Evolutionary conservation across 2,797 vertebrate species (phyloP).

Genomic region (Alectoris magna): DNA sequence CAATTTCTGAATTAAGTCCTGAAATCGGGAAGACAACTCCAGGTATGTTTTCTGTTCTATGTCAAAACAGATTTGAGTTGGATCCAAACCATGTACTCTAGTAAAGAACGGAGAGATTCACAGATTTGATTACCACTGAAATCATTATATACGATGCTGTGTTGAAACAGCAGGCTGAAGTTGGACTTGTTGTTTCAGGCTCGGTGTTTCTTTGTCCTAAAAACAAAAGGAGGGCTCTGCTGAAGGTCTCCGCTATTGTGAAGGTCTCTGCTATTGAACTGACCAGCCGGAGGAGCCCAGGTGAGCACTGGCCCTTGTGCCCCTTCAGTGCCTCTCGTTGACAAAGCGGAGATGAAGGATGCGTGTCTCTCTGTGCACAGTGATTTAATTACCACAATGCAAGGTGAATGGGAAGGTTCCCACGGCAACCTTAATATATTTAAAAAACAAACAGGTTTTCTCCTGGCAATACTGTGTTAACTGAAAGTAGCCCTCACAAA

Average conservation of each 20-base stretch:
- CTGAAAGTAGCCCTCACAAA: background rate
- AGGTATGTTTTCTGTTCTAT: background rate
- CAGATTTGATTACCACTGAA: background rate
- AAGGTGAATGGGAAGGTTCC: constrained; percentile 32
- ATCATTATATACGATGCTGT: rapidly evolving
- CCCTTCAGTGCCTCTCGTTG: background rate
- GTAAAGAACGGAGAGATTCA: background rate
- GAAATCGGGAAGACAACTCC: background rate
- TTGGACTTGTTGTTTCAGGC: background rate
- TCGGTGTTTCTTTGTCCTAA: background rate
- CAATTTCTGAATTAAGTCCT: background rate
- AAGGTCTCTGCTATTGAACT: background rate
- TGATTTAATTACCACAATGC: background rate
- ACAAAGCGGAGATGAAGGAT: background rate
- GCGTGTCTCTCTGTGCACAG: background rate
- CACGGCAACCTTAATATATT: background rate
- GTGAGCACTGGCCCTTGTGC: background rate
- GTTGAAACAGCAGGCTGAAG: background rate
- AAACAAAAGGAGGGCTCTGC: background rate
- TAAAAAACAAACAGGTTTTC: background rate
- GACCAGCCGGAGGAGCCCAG: rapidly evolving
- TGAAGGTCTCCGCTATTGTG: background rate
- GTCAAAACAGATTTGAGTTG: background rate
- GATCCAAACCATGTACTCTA: background rate
- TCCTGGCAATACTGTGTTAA: background rate